phyloP scores from a whole-genome alignment of 1,140 invertebrate genomes.

The Atta colombica region DNA sequence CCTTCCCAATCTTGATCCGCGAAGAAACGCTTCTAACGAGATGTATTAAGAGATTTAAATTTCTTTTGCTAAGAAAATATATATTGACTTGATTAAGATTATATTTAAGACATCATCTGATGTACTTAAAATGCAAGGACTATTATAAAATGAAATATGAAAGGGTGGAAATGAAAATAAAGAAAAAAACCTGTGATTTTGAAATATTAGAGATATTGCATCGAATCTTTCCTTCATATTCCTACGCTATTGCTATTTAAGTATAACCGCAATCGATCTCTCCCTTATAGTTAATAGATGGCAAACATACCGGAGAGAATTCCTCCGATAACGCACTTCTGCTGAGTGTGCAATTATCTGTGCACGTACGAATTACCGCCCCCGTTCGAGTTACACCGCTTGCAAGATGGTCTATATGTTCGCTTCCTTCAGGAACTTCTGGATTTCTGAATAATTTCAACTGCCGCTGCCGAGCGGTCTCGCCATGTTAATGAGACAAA shows the following conservation, averaged over 20 bases:
- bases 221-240: not conserved
- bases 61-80: not conserved
- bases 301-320: not conserved
- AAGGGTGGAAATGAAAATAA: not conserved
- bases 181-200: not conserved
- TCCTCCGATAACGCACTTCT: not conserved
- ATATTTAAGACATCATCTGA: not conserved
- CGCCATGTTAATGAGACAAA: slow-evolving; percentile 43
- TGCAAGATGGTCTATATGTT: not conserved
- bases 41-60: not conserved
- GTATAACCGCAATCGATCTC: slow-evolving; percentile 26
- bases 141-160: not conserved
- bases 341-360: slow-evolving; percentile 51
- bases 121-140: not conserved
- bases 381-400: not conserved
- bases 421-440: not conserved
- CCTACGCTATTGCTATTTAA: not conserved
- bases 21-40: not conserved
- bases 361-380: slow-evolving; percentile 46
- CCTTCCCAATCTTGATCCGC: not conserved
- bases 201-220: not conserved
- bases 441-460: slow-evolving; percentile 45
- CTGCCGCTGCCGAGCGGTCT: not conserved
- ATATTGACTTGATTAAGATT: not conserved
- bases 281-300: not conserved